Percentiles rank a stretch among this genome's conserved stretches.
Conservation (phyloP, 2,888 invertebrate genomes). For the Megaustenia siamemsis region DNA sequence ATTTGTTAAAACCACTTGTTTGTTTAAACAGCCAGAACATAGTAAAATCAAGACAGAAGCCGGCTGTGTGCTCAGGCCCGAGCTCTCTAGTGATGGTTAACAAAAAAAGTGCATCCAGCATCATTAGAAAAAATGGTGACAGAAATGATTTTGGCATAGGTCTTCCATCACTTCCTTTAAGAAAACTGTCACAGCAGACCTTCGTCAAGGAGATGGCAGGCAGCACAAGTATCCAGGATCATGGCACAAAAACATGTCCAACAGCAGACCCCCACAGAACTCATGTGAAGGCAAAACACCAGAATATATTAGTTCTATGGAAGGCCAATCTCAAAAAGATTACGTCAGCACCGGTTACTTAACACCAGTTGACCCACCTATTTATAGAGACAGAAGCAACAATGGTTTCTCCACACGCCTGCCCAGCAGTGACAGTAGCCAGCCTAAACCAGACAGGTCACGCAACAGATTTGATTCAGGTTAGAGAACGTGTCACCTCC, state of each 20-base stretch:
- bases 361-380: conserved; percentile 27
- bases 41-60: background rate
- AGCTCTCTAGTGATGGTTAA: background rate
- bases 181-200: background rate
- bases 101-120: background rate
- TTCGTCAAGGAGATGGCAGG: background rate
- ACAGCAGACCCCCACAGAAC: background rate
- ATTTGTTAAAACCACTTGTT: background rate
- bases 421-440: background rate
- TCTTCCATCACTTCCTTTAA: conserved; percentile 5
- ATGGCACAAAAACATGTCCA: no score
- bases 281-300: background rate
- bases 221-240: background rate
- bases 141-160: background rate
- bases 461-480: conserved; percentile 42
- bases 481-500: no score
- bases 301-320: background rate
- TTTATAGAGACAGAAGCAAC: background rate
- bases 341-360: background rate
- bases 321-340: background rate
- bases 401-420: background rate
- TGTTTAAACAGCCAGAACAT: background rate
- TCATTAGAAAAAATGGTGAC: background rate
- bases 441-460: background rate
- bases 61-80: background rate